phyloP scores from a whole-genome alignment of 2,113 vertebrate species.

The Lophura nycthemera region DNA sequence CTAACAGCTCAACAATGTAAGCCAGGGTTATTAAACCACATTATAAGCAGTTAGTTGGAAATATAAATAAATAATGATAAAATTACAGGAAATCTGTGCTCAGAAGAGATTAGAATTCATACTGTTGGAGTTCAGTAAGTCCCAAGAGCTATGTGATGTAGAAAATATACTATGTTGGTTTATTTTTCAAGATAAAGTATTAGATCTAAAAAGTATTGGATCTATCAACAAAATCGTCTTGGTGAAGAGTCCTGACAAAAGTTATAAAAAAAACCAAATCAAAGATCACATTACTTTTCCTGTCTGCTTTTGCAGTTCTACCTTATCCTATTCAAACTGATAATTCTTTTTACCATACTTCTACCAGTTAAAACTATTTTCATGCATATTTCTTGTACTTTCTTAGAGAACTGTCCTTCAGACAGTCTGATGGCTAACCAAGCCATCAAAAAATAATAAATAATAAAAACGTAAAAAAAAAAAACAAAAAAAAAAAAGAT shows the following conservation, averaged over 20 bases:
- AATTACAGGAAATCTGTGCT: slow-evolving; percentile 52
- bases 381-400: not conserved
- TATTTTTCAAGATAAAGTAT: slow-evolving; percentile 36
- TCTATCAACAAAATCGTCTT: not conserved
- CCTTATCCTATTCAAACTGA: not conserved
- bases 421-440: not conserved
- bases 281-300: not conserved
- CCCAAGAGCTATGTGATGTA: not conserved
- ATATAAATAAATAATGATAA: slow-evolving; percentile 68
- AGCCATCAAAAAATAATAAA: not conserved
- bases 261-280: not conserved
- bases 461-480: not conserved
- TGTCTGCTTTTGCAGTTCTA: not conserved
- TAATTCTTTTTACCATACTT: not conserved
- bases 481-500: not conserved
- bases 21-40: slow-evolving; percentile 51
- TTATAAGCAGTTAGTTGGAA: slow-evolving; percentile 30
- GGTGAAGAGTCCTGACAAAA: not conserved
- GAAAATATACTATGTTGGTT: slow-evolving; percentile 23
- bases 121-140: not conserved
- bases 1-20: slow-evolving; percentile 19
- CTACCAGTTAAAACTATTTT: not conserved
- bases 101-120: slow-evolving; percentile 61
- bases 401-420: not conserved
- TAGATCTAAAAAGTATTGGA: slow-evolving; percentile 1